Base-by-base conservation (phyloP, 1,140 invertebrate genomes). In the Lasaia peninsularis region DNA sequence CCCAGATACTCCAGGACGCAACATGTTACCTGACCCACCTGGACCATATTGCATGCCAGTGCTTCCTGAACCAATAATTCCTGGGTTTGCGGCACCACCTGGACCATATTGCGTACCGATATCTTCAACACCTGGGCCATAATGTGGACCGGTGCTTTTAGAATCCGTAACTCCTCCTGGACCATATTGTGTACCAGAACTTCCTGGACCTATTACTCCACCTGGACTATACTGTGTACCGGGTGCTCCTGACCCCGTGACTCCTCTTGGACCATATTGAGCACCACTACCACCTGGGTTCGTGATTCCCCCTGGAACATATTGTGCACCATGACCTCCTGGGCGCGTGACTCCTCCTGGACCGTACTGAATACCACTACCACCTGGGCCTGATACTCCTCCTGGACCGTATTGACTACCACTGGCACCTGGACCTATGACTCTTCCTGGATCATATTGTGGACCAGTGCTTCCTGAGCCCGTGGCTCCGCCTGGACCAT, bases 211-310 rank as follows among this genome's bases (percentile, higher is more conserved):
- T 55, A 21, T 35, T 28, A 21, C 34, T 28, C 44, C 40, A 57
- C 56, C 60, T 33, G 56, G 40, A 5, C 54, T 56, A 60, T 64
- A 62, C 58, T 53, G 62, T 12, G 31, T 63, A 48, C 61, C 58
- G 18, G 55, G 56, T 6, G 50, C 58, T 54, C 34, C 61, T 18
- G 34, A 6, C 31, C 28, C 28, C 11, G 11, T 11, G 48, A 33
- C 35, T 21, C 18, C 20, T 11, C 52, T 49, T 14, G 53, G 37
- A 0, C 34, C 50, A 54, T 60, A 61, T 32, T 52, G 14, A 10
- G 24, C 16, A 21, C 24, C 21, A 11, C 14, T 2, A 35, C 34
- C 35, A 2, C 35, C 35, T 18, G 35, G 14, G 1, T 12, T 2
- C 4, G 18, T 28, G 21, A 9, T 2, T 24, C 37, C 53, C 51